Evolutionary conservation across 2,113 vertebrate genomes (phyloP), one percentile per base, ranked within the genome.

Genomic region (Ginglymostoma cirratum): DNA sequence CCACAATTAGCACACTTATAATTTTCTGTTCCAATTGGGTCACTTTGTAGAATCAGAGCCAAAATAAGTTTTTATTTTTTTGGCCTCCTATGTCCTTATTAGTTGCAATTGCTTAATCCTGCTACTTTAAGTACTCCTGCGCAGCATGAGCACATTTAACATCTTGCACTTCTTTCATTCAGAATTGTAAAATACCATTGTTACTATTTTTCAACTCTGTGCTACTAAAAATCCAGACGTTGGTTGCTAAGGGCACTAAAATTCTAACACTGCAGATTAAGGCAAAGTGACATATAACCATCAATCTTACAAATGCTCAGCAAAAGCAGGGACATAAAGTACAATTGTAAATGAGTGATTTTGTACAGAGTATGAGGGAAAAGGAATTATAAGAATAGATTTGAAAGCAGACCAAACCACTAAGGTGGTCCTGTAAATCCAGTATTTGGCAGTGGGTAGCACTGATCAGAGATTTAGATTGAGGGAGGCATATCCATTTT

Each of bases 141-240:
- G 66, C 55, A 66, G 89, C 89, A 38, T n/a, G 65, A 66, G 14
- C 55, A 93, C 89, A 38, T 92, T 92, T 66, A 66, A 61, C 89
- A 65, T 92, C 89, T 93, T 19, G 61, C 89, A 93, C 89, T 93
- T 93, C 89, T 67, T 93, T 93, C 89, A 93, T 93, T 93, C 34
- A 93, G 34, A 93, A 66, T 66, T 93, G 89, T 93, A 66, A 66
- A 93, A 66, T n/a, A 66, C 61, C 89, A 42, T 23, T 66, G 61
- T 92, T 66, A 38, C 89, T 92, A 38, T 66, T 92, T 65, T 92
- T 38, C 55, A 92, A n/a, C 61, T n/a, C 17, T 38, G 34, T 66
- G 89, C 89, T 93, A 93, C 89, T 93, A 61, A 66, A 93, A 66
- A 23, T 42, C 89, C 61, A 93, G 89, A 66, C 89, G 0, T 23